These are phyloP conservation scores for Falco peregrinus DNA, from an alignment of 2,797 vertebrate genomes.

Conservation along the genomic window DNA sequence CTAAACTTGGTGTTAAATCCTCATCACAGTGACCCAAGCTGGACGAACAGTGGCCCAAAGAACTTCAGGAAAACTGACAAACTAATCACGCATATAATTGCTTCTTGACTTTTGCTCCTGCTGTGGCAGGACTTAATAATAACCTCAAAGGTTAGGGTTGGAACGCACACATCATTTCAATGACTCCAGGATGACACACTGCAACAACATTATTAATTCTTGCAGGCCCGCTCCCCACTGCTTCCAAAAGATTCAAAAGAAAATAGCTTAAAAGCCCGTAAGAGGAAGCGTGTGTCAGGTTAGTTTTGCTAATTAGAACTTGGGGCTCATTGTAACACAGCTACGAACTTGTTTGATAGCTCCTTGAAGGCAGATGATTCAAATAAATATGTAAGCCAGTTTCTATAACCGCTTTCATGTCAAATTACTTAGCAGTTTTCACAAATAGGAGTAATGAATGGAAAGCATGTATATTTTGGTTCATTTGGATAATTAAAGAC, in stretches of 20 bases:
- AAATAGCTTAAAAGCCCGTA: slow-evolving; percentile 25
- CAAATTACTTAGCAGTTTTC: slow-evolving; percentile 29
- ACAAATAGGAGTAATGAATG: slow-evolving; percentile 1
- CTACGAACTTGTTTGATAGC: background rate
- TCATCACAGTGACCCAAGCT: slow-evolving; percentile 79
- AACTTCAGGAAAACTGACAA: slow-evolving; percentile 87
- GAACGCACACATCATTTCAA: slow-evolving; percentile 51
- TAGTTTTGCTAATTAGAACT: slow-evolving; percentile 60
- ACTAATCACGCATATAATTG: slow-evolving; percentile 94
- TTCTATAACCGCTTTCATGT: slow-evolving; percentile 21
- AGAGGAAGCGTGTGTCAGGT: slow-evolving; percentile 38
- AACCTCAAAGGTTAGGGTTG: slow-evolving; percentile 53
- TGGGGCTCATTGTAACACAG: slow-evolving; percentile 23
- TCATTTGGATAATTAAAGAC: slow-evolving; percentile 54
- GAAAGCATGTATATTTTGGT: slow-evolving; percentile 35
- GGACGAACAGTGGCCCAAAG: slow-evolving; percentile 75
- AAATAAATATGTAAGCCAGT: slow-evolving; percentile 28
- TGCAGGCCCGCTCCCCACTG: background rate
- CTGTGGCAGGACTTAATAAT: slow-evolving; percentile 52
- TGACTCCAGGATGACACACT: slow-evolving; percentile 29
- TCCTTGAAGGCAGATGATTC: slow-evolving; percentile 49
- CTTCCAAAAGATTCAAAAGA: slow-evolving; percentile 40
- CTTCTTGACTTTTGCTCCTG: slow-evolving; percentile 86
- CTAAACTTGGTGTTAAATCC: slow-evolving; percentile 9
- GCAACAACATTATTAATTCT: slow-evolving; percentile 27